Evolutionary conservation across 2,113 vertebrate species (phyloP), one percentile per base, ranked within the genome.

Genomic region (Sapajus apella): DNA sequence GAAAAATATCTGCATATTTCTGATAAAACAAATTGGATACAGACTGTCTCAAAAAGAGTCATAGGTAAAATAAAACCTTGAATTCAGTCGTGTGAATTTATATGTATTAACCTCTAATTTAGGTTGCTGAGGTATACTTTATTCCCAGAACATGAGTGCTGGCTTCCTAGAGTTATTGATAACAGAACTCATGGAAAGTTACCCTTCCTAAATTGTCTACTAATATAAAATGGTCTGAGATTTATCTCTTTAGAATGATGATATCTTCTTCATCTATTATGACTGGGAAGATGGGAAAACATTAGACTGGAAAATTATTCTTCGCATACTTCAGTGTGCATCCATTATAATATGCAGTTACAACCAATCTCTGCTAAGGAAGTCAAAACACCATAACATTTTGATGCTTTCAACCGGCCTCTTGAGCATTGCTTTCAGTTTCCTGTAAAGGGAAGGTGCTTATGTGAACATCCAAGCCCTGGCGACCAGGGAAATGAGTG

Each of bases 281-380:
- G 56, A 91, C 52, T 12, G 56, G 52, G 18, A 88, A 89, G 76
- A 87, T 12, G 84, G 83, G 64, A 86, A 94, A 70, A 77, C 50
- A 87, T 87, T 91, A 95, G 84, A 66, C 27, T 79, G 43, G 43
- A 81, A 97, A 91, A 80, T 64, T 83, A 73, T 75, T 37, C 37
- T 94, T 70, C 64, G 40, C 43, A 66, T 87, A 87, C 83, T 94
- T 94, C 25, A 66, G 37, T 68, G 58, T 77, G 18, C 27, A 70
- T 64, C 45, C 76, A 64, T 91, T 97, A 47, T 83, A 94, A 80
- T 55, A 40, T 13, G 80, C 40, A 23, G 93, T 86, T 66, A 50
- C 80, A 91, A 45, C 21, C n/a, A 10, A 37, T 81, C 52, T 96
- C 86, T 79, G 70, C 76, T 40, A 75, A 84, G 47, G 23, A 87